Conservation (phyloP, 2,113 vertebrate species). For the Chloropsis hardwickii region DNA sequence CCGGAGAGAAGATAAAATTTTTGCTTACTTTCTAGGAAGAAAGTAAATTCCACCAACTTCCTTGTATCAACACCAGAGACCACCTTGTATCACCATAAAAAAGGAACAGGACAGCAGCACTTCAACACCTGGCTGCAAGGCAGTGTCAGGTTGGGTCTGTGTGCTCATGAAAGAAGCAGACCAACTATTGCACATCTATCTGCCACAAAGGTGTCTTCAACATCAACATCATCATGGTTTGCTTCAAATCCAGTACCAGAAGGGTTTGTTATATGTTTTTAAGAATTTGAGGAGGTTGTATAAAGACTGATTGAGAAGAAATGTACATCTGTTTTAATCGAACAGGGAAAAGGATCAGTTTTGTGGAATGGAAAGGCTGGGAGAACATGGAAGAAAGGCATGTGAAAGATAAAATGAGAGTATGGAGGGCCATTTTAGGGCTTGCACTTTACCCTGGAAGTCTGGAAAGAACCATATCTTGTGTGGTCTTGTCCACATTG, state of each 20-base stretch:
- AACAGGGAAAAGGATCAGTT: background rate
- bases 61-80: background rate
- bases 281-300: rapidly evolving
- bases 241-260: background rate
- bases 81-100: background rate
- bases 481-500: background rate
- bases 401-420: background rate
- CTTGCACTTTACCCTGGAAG: background rate
- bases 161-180: background rate
- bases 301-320: background rate
- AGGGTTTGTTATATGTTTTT: background rate
- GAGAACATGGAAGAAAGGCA: rapidly evolving
- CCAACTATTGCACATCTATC: background rate
- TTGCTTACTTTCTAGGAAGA: background rate
- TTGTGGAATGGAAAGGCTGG: background rate
- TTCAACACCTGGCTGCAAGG: background rate
- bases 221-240: background rate
- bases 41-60: background rate
- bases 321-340: background rate
- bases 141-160: background rate
- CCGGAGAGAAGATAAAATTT: background rate
- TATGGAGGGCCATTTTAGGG: background rate
- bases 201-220: background rate
- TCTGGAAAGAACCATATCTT: background rate
- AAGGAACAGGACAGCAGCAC: background rate